Percentiles rank a stretch among this genome's conserved stretches.
Evolutionary conservation across 2,113 vertebrate genomes (phyloP).

Genomic region (Dendrocopos noguchii): DNA sequence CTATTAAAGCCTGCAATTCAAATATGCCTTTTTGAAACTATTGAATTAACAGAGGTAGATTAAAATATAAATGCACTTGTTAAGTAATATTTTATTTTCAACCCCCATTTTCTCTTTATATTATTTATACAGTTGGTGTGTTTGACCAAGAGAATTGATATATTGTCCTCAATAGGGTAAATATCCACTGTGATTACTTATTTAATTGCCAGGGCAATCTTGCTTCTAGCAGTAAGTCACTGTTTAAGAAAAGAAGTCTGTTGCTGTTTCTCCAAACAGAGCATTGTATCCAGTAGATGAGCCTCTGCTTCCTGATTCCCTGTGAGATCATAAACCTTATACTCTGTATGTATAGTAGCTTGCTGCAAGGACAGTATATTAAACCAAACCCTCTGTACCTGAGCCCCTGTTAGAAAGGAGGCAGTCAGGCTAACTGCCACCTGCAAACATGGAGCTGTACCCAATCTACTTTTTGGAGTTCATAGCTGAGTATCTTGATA

Average conservation of each 20-base stretch:
- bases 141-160: conserved; percentile 63
- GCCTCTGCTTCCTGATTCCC: not conserved
- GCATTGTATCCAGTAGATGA: not conserved
- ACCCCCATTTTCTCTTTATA: conserved; percentile 41
- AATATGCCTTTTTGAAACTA: conserved; percentile 44
- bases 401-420: not conserved
- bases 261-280: not conserved
- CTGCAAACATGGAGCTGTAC: not conserved
- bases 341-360: not conserved
- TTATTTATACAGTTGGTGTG: conserved; percentile 24
- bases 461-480: not conserved
- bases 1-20: conserved; percentile 43
- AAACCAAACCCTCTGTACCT: not conserved
- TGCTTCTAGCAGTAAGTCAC: not conserved
- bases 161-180: conserved; percentile 60
- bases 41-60: conserved; percentile 45
- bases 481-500: conserved; percentile 42
- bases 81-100: conserved; percentile 64
- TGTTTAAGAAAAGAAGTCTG: not conserved
- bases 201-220: conserved; percentile 43
- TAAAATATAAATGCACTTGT: conserved; percentile 53
- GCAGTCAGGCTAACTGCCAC: not conserved
- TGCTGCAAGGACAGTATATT: not conserved
- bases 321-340: not conserved
- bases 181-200: conserved; percentile 18